A percentile compares a stretch with the other conserved stretches of the same genome.
Evolutionary conservation across 2,113 vertebrate genomes (phyloP).

Genomic region (Mobula birostris): DNA sequence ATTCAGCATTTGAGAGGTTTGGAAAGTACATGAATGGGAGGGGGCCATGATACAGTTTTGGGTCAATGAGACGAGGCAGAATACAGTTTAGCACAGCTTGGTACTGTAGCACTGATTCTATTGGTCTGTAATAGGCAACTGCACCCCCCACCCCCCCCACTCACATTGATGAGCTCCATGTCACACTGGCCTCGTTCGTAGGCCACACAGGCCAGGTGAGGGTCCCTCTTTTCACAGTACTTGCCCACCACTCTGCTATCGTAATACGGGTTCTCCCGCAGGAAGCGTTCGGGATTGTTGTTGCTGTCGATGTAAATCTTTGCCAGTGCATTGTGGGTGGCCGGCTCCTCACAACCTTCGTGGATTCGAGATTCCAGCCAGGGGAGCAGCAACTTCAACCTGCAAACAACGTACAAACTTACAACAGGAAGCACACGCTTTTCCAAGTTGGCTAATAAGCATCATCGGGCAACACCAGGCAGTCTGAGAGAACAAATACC

Average conservation of each 20-base stretch:
- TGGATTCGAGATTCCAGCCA: constrained; percentile 97
- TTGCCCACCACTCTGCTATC: constrained; percentile 95
- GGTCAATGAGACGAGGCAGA: too few species aligned
- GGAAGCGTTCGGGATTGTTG: constrained; percentile 94
- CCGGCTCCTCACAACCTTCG: constrained; percentile 92
- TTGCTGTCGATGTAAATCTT: constrained; percentile 99
- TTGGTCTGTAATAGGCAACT: background rate
- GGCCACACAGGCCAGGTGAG: constrained; percentile 90
- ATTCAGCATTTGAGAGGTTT: too few species aligned
- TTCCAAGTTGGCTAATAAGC: background rate
- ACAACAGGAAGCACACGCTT: too few species aligned
- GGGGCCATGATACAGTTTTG: too few species aligned
- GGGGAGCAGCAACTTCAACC: constrained; percentile 88
- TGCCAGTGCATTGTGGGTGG: constrained; percentile 91
- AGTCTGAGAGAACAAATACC: background rate
- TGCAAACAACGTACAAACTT: constrained; percentile 44
- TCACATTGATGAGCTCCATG: constrained; percentile 88
- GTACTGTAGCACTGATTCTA: background rate
- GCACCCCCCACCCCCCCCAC: constrained; percentile 45
- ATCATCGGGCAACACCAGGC: background rate
- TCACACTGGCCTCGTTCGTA: constrained; percentile 96
- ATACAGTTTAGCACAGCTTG: too few species aligned
- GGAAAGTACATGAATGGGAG: too few species aligned
- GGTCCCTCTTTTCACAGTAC: constrained; percentile 97
- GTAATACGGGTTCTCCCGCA: constrained; percentile 91